These are phyloP conservation scores for Phalacrocorax aristotelis DNA, from an alignment of 2,113 vertebrate species.

Conservation along the genomic window DNA sequence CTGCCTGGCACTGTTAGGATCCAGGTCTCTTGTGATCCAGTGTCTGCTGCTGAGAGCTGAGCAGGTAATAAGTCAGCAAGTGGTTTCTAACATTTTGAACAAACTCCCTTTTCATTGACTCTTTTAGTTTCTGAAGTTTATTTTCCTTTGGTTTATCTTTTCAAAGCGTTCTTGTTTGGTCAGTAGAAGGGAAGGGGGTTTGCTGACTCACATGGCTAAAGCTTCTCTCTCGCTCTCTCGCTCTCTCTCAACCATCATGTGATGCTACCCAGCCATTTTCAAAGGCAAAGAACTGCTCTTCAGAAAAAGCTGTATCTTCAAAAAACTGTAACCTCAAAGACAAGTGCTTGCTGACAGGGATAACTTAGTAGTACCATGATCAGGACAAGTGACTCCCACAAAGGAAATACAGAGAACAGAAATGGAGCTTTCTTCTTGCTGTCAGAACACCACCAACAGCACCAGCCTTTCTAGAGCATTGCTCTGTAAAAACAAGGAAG, in stretches of 20 bases:
- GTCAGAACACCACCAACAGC: neutral
- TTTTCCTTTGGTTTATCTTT: conserved; percentile 3
- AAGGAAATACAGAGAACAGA: neutral
- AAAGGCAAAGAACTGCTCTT: neutral
- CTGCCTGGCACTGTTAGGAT: neutral
- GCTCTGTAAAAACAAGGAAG: neutral
- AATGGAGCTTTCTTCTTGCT: neutral
- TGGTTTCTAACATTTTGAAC: neutral
- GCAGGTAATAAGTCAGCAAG: fast-evolving
- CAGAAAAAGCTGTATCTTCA: neutral
- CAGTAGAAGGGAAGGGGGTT: neutral
- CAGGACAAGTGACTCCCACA: neutral
- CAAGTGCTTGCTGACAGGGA: neutral
- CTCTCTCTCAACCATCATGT: neutral
- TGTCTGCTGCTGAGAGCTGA: neutral
- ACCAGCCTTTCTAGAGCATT: neutral
- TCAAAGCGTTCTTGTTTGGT: neutral
- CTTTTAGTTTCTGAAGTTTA: neutral
- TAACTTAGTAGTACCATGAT: neutral
- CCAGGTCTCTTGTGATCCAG: neutral
- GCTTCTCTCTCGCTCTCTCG: neutral
- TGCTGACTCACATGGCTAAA: neutral
- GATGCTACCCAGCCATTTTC: neutral
- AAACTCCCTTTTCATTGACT: neutral
- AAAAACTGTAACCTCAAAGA: neutral